Evolutionary conservation across 92 coral and sea anemone genomes (phyloP).

Genomic region (Porites cylindrica): DNA sequence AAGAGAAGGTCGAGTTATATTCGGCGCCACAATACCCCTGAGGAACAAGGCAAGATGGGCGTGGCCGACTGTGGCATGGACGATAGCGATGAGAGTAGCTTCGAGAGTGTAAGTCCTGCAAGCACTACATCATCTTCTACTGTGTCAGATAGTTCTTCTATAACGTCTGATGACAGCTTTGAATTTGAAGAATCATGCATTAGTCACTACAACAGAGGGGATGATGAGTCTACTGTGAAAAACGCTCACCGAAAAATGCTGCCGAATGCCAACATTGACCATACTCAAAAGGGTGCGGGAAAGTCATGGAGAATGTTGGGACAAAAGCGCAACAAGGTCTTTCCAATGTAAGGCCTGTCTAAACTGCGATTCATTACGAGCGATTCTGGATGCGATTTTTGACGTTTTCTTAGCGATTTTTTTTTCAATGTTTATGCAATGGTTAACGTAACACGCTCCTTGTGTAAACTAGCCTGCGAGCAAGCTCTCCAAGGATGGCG

Average conservation of each 20-base stretch:
- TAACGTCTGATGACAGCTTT: constrained; percentile 9
- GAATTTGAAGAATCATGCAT: background rate
- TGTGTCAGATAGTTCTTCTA: background rate
- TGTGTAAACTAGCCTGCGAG: too few relatives aligned
- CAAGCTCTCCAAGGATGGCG: too few relatives aligned
- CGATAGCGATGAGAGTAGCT: background rate
- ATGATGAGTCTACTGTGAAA: background rate
- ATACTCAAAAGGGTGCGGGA: background rate
- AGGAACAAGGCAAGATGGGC: background rate
- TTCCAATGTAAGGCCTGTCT: background rate
- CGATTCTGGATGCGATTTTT: too few relatives aligned
- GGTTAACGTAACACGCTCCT: too few relatives aligned
- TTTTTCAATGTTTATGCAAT: too few relatives aligned
- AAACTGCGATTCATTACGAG: too few relatives aligned
- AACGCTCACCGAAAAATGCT: background rate
- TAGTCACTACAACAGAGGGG: too few relatives aligned
- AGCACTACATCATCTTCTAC: constrained; percentile 14
- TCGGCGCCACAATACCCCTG: constrained; percentile 13
- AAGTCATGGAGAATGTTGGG: background rate
- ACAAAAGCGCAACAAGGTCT: background rate
- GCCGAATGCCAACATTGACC: background rate
- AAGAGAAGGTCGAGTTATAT: background rate
- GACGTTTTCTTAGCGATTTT: too few relatives aligned
- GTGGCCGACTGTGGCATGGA: background rate
- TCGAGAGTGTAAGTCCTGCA: background rate